These are phyloP conservation scores for Anguilla megastoma DNA, from an alignment of 2,797 vertebrate species.

Conservation along the genomic window DNA sequence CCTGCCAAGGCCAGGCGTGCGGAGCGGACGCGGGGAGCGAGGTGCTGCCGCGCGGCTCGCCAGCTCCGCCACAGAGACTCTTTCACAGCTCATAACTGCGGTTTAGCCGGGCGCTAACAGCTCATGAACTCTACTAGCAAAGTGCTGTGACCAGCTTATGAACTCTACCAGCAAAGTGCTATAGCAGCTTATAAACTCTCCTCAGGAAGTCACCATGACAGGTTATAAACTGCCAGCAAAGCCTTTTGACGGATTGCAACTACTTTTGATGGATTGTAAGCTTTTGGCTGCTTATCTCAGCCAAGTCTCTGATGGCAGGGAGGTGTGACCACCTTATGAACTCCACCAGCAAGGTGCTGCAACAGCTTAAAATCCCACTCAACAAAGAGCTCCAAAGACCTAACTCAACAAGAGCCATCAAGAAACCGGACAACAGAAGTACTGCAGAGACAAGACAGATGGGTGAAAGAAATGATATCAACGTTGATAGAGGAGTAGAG, in stretches of 20 bases:
- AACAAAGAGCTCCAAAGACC: background rate
- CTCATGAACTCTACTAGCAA: background rate
- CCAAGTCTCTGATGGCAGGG: too few relatives aligned
- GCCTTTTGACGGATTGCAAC: too few relatives aligned
- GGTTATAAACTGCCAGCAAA: too few relatives aligned
- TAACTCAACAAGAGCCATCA: background rate
- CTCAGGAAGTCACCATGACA: background rate
- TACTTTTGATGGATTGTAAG: too few relatives aligned
- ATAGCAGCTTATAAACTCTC: background rate
- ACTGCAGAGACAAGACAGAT: background rate
- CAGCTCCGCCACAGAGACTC: background rate
- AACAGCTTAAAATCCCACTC: background rate
- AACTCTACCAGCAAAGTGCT: background rate
- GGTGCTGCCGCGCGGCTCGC: background rate
- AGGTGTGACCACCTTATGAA: too few relatives aligned
- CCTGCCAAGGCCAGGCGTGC: slow-evolving; percentile 55
- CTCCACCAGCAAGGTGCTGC: background rate
- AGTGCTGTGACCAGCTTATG: background rate
- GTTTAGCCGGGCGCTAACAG: background rate
- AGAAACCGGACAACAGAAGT: background rate
- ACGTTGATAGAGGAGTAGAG: background rate
- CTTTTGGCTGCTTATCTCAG: too few relatives aligned
- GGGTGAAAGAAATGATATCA: too few relatives aligned
- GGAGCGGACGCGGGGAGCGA: background rate
- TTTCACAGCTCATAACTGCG: background rate